Conservation (phyloP, 1,140 invertebrate genomes). For the Dendrolimus punctatus region DNA sequence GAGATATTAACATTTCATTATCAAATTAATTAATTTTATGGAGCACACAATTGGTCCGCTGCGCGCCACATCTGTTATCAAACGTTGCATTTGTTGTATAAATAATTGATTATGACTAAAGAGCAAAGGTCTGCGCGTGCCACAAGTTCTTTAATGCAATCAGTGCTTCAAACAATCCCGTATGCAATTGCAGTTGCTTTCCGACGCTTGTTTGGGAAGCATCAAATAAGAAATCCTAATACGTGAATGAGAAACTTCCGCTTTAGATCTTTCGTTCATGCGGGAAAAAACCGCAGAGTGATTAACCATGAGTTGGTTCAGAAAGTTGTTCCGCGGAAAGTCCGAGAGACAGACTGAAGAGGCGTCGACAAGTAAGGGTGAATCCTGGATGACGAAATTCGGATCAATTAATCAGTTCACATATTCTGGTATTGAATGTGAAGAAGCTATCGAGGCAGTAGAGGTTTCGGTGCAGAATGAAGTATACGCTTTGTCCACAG, state of each 20-base stretch:
- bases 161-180: constrained; percentile 1
- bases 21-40: constrained; percentile 52
- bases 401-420: constrained; percentile 10
- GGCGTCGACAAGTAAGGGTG: constrained; percentile 10
- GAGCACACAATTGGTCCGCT: constrained; percentile 48
- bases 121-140: constrained; percentile 65
- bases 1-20: constrained; percentile 38
- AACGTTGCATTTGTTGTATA: constrained; percentile 43
- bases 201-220: constrained; percentile 22
- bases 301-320: constrained; percentile 77
- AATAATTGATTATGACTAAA: constrained; percentile 62
- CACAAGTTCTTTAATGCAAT: constrained; percentile 29
- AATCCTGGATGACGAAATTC: constrained; percentile 17
- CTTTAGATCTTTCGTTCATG: constrained; percentile 74
- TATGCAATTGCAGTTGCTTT: constrained; percentile 25
- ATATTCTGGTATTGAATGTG: constrained; percentile 4
- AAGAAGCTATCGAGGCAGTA: constrained; percentile 14
- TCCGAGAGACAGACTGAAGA: constrained; percentile 52
- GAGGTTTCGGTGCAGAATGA: constrained; percentile 21
- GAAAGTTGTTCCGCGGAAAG: constrained; percentile 73
- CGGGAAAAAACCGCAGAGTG: constrained; percentile 73
- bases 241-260: constrained; percentile 76
- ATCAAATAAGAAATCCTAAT: constrained; percentile 3
- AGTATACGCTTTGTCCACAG: constrained; percentile 50
- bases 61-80: constrained; percentile 52